Evolutionary conservation across 1,140 invertebrate genomes (phyloP).

Genomic region (Bombus breviceps): DNA sequence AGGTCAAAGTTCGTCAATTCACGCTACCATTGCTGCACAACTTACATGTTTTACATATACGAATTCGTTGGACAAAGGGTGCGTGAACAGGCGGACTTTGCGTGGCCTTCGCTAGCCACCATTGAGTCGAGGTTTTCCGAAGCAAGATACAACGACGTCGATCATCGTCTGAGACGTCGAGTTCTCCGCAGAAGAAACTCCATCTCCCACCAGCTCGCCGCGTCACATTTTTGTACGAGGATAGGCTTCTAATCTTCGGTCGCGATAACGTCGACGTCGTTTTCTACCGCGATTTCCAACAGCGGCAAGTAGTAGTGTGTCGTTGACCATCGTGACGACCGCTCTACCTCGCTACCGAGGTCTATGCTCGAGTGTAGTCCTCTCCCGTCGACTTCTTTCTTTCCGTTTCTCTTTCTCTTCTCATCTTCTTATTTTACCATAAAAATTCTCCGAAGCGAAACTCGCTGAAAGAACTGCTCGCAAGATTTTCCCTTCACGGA

Average conservation of each 20-base stretch:
- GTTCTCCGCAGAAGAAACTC: not conserved
- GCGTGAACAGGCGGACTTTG: slow-evolving; percentile 70
- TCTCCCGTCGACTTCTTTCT: not conserved
- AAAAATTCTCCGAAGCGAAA: not conserved
- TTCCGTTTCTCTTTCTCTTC: not conserved
- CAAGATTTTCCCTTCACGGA: not conserved
- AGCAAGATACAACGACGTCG: slow-evolving; percentile 7
- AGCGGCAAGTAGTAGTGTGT: slow-evolving; percentile 51
- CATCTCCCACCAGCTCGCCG: not conserved
- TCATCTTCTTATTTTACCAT: not conserved
- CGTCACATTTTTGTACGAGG: slow-evolving; percentile 29
- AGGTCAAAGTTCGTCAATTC: slow-evolving; percentile 67
- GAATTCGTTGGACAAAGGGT: slow-evolving; percentile 37
- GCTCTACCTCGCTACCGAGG: slow-evolving; percentile 55
- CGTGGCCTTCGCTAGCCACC: slow-evolving; percentile 66
- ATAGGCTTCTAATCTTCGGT: slow-evolving; percentile 57
- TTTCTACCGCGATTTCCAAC: slow-evolving; percentile 52
- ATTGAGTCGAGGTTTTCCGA: not conserved
- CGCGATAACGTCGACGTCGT: slow-evolving; percentile 57
- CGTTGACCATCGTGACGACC: slow-evolving; percentile 59
- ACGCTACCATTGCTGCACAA: not conserved
- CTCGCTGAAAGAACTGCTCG: not conserved
- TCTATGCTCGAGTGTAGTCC: not conserved
- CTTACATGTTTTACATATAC: not conserved
- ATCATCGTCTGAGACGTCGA: not conserved